Conservation (phyloP, 2,797 vertebrate genomes). For the Argyrosomus regius region DNA sequence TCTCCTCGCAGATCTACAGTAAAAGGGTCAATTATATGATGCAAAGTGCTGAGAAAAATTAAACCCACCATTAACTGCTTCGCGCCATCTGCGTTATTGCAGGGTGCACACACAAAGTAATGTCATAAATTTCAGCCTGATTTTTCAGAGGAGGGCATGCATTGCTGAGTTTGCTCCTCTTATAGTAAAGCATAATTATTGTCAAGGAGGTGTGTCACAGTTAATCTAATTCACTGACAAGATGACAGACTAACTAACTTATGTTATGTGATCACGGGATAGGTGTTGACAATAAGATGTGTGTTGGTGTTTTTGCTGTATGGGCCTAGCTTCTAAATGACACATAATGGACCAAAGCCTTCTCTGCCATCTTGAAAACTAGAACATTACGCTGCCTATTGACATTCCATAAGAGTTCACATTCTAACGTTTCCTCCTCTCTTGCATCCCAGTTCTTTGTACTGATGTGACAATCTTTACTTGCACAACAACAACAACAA, state of each 20-base stretch:
- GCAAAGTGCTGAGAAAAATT: conserved; percentile 69
- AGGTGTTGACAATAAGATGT: conserved; percentile 38
- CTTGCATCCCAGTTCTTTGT: conserved; percentile 50
- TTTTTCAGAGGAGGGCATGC: conserved; percentile 46
- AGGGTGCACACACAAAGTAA: conserved; percentile 55
- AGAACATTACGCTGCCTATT: conserved; percentile 66
- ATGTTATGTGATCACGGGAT: conserved; percentile 39
- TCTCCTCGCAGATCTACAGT: conserved; percentile 61
- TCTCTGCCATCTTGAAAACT: conserved; percentile 36
- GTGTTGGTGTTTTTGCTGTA: conserved; percentile 46
- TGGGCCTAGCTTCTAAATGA: conserved; percentile 37
- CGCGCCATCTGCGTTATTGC: conserved; percentile 75
- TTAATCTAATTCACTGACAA: conserved; percentile 63
- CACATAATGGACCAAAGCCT: conserved; percentile 51
- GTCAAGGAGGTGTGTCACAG: conserved; percentile 60
- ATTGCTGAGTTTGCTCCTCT: conserved; percentile 67
- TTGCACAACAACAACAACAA: conserved; percentile 31
- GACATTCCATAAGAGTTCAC: conserved; percentile 67
- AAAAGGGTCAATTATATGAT: conserved; percentile 79
- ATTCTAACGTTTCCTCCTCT: conserved; percentile 56
- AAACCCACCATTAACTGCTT: conserved; percentile 77
- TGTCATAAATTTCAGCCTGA: conserved; percentile 62
- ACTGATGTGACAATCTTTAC: conserved; percentile 61
- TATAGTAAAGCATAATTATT: conserved; percentile 61
- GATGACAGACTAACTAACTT: conserved; percentile 41